Conservation (phyloP, 2,797 vertebrate species). For the Octomys mimax region DNA sequence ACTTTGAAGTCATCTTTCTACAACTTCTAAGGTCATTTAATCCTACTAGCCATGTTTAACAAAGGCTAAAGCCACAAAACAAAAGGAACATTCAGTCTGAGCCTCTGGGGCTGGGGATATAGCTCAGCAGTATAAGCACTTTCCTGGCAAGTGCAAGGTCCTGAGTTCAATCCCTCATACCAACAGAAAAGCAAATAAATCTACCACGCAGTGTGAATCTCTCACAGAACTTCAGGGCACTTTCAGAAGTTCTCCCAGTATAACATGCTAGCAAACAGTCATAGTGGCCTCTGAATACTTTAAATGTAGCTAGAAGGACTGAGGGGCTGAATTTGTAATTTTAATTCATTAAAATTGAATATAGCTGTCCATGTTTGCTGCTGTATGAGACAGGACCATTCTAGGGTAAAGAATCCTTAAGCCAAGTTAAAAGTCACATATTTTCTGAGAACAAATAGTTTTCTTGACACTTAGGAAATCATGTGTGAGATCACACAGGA, state of each 20-base stretch:
- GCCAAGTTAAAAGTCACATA: conserved; percentile 1
- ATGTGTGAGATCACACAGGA: neutral
- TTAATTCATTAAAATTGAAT: conserved; percentile 47
- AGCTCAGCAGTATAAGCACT: too few species aligned
- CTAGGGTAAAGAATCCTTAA: conserved; percentile 5
- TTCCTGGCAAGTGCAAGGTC: too few species aligned
- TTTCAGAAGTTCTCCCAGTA: neutral
- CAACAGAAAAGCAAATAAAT: too few species aligned
- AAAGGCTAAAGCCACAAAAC: neutral
- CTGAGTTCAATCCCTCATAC: neutral
- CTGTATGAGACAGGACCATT: neutral
- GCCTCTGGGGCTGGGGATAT: neutral
- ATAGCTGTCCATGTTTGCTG: neutral
- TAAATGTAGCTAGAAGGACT: neutral
- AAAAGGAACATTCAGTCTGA: neutral
- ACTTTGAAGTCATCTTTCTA: neutral
- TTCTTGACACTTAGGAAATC: conserved; percentile 23
- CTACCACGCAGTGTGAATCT: too few species aligned
- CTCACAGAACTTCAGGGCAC: neutral
- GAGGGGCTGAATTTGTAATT: conserved; percentile 29
- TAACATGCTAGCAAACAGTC: neutral
- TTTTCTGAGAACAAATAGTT: neutral
- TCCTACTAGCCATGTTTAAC: neutral
- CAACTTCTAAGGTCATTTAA: neutral
- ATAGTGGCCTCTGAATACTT: neutral